Base-by-base conservation (phyloP, 2,797 vertebrate species). In the Sebastes hubbsi region DNA sequence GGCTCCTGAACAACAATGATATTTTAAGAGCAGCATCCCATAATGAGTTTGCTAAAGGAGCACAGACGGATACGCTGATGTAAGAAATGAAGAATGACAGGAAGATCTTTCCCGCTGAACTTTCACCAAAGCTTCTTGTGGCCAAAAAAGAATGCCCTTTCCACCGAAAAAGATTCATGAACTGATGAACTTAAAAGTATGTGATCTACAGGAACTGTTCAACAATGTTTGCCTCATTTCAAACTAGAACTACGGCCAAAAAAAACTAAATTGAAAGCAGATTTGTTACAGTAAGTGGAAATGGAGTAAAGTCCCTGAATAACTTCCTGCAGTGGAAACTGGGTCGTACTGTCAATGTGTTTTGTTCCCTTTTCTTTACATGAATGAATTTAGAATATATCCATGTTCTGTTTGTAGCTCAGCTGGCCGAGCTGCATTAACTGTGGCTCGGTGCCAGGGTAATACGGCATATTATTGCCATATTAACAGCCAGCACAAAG, bases 401-500 rank as follows among this genome's bases (percentile, higher is more conserved):
- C 22, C 27, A 22, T 79, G 72, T 70, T 82, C 11, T 65, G 29
- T 82, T 68, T 66, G 16, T 70, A 6, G 30, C 34, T 30, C 60
- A 20, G 75, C 77, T 75, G 61, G 56, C 61, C 10, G 8, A 12
- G 55, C 78, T 72, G 66, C 62, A 63, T 71, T 69, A 77, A 74
- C 75, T 65, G 8, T 72, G 86, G 71, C 82, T 82, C 61, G 36
- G 25, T 67, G 64, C 76, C 86, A 59, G 58, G 9, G 24, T 72
- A 75, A 81, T 32, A 54, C 54, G 63, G 81, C 62, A 82, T 70
- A 78, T 80, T 74, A 87, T 61, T 60, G 42, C 58, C 16, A 20
- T 79, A 80, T 87, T 71, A 72, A 61, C 79, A 80, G 72, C 46
- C 56, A 55, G 71, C 46, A 72, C 58, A 54, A 72, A 78, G 81